Percentiles rank a stretch among this genome's conserved stretches.
Evolutionary conservation across 2,888 invertebrate species (phyloP).

Genomic region (Anagyrus pseudococci): DNA sequence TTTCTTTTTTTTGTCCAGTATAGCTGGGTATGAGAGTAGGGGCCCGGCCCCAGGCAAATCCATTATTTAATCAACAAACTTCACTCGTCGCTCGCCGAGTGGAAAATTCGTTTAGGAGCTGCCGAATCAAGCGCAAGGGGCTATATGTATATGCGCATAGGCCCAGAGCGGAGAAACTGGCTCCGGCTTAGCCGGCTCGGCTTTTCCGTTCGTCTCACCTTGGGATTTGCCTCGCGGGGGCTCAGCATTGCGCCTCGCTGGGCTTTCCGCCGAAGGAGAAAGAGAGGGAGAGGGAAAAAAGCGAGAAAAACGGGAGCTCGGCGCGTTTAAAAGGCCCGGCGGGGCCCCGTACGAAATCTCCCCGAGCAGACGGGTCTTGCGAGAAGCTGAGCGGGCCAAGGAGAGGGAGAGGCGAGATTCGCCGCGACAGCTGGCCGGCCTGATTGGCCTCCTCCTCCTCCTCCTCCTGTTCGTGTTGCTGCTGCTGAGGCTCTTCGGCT

Average conservation of each 20-base stretch:
- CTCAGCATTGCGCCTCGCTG: neutral
- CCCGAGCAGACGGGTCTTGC: neutral
- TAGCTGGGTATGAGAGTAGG: too few relatives aligned
- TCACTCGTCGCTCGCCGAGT: conserved; percentile 3
- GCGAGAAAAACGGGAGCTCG: conserved; percentile 9
- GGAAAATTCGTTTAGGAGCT: conserved; percentile 21
- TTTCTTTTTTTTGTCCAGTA: too few relatives aligned
- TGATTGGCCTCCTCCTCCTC: conserved; percentile 38
- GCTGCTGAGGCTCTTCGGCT: neutral
- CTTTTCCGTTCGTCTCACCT: too few relatives aligned
- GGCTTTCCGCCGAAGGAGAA: neutral
- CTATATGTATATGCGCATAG: neutral
- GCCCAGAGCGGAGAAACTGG: neutral
- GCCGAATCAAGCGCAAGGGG: conserved; percentile 13
- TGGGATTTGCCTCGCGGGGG: too few relatives aligned
- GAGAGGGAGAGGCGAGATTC: conserved; percentile 44
- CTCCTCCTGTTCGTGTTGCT: neutral
- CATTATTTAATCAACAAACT: conserved; percentile 30
- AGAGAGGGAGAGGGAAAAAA: too few relatives aligned
- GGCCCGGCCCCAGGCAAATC: neutral
- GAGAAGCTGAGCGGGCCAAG: neutral
- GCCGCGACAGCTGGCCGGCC: conserved; percentile 47
- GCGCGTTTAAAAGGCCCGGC: too few relatives aligned
- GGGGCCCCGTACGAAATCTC: too few relatives aligned
- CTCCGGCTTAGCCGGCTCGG: too few relatives aligned